Base-by-base conservation (phyloP, 1,140 invertebrate genomes). In the Leucophenga varia region DNA sequence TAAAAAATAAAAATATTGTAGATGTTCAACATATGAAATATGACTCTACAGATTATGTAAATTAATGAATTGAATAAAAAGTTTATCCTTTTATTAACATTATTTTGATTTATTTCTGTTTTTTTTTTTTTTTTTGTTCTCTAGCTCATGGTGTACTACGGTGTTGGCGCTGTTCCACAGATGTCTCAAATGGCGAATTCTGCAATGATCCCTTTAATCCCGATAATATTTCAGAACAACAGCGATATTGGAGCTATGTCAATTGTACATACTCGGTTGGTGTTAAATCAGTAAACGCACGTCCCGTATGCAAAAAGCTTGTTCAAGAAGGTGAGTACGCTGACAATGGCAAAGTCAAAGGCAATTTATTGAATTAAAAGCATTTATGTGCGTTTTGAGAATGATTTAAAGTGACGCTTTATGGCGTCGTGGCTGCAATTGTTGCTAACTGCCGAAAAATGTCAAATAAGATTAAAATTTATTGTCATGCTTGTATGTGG, bases 301-400 rank as follows among this genome's bases (percentile, higher is more conserved):
- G 73, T 9, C 70, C 73, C 13, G 73, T 75, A 17, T 75, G 73
- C 58, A 75, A 75, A 41, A 75, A 75, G 39, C 59, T 75, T 1
- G 72, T 75, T 32, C 73, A 75, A 56, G 71, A 73, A 59, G 63
- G 73, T 75, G 39, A 74, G 73, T 51, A n/a, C n/a, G n/a, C n/a
- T n/a, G n/a, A n/a, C n/a, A n/a, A n/a, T n/a, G n/a, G n/a, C n/a
- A n/a, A n/a, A n/a, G n/a, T n/a, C n/a, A n/a, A n/a, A n/a, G n/a
- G n/a, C n/a, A n/a, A n/a, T n/a, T n/a, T n/a, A n/a, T n/a, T n/a
- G n/a, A n/a, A n/a, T n/a, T n/a, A n/a, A n/a, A n/a, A n/a, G n/a
- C n/a, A n/a, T n/a, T n/a, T n/a, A n/a, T n/a, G n/a, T n/a, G n/a
- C n/a, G n/a, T n/a, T n/a, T n/a, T n/a, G n/a, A n/a, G n/a, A n/a